These are phyloP conservation scores for Pionites leucogaster DNA, from an alignment of 2,113 vertebrate species.

Conservation along the genomic window DNA sequence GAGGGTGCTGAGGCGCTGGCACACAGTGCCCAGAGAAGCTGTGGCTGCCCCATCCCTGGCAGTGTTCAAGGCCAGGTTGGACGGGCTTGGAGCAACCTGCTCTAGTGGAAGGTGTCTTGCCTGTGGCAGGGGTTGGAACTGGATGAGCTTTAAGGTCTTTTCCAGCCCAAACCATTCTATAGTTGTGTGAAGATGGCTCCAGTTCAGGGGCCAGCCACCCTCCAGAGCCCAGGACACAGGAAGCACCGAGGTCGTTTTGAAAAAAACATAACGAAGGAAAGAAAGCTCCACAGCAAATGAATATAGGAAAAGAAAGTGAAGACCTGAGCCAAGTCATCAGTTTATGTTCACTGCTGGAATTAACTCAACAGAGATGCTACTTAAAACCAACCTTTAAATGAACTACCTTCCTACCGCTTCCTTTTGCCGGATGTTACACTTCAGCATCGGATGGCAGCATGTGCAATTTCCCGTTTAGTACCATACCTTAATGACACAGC, in stretches of 20 bases:
- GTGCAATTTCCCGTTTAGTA: neutral
- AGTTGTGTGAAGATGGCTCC: neutral
- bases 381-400: neutral
- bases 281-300: neutral
- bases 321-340: neutral
- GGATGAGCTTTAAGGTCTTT: neutral
- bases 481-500: neutral
- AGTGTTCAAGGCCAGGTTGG: neutral
- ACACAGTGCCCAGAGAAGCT: too few relatives aligned
- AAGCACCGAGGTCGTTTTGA: fast-evolving
- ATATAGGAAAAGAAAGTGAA: neutral
- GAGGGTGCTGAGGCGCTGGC: too few relatives aligned
- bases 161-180: neutral
- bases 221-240: neutral
- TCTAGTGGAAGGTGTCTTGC: neutral
- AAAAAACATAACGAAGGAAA: neutral
- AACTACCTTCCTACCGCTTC: neutral
- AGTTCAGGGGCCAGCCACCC: neutral
- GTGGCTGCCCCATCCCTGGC: too few relatives aligned
- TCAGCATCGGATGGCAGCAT: neutral
- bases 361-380: neutral
- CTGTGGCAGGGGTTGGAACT: neutral
- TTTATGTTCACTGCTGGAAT: neutral
- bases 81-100: neutral
- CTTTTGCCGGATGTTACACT: neutral